These are phyloP conservation scores for Dendrocincla fuliginosa DNA, from an alignment of 2,797 vertebrate species.

Conservation along the genomic window DNA sequence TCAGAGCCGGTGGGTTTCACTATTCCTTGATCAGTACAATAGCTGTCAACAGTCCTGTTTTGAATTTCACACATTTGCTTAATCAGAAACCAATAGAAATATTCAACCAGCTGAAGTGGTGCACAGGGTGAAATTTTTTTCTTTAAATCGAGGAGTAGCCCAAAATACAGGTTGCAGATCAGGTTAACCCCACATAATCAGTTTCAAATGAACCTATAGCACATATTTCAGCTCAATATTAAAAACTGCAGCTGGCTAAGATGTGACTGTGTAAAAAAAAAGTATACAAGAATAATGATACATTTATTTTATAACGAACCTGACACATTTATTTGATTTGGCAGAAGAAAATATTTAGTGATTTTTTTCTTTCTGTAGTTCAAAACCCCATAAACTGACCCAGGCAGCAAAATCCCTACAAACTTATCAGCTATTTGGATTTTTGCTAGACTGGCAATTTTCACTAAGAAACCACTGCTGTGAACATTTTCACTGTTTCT, in stretches of 20 bases:
- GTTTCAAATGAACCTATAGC: not conserved
- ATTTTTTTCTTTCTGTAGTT: not conserved
- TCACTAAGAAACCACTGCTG: not conserved
- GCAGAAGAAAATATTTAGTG: not conserved
- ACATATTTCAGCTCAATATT: not conserved
- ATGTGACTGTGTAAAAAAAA: not conserved
- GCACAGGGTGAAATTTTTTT: not conserved
- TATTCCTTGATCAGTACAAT: not conserved
- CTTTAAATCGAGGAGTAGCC: not conserved
- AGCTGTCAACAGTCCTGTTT: not conserved
- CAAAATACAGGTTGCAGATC: not conserved
- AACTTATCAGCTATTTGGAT: not conserved
- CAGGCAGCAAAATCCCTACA: not conserved
- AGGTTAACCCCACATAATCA: not conserved
- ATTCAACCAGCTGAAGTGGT: not conserved
- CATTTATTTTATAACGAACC: not conserved
- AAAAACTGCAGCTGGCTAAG: not conserved
- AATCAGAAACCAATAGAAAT: constrained; percentile 23
- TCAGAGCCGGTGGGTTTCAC: not conserved
- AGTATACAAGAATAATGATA: not conserved
- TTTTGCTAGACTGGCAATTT: not conserved
- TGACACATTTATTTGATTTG: not conserved
- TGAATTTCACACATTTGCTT: constrained; percentile 30
- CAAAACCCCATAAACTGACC: not conserved
- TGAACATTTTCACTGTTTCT: not conserved